phyloP scores from a whole-genome alignment of 2,797 vertebrate species.

The Acanthurus tractus region DNA sequence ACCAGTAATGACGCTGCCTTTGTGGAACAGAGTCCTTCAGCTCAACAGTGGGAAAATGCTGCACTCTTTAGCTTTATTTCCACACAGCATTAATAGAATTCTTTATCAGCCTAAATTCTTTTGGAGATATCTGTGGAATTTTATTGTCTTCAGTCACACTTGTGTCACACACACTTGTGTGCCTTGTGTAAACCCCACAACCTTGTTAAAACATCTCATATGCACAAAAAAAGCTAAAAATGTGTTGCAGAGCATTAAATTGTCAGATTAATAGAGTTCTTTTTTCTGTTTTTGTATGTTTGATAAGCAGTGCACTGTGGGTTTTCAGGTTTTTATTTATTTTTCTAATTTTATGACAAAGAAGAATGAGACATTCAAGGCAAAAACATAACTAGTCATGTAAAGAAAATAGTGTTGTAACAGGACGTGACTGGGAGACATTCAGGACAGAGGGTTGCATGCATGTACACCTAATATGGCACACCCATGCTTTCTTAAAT shows the following conservation, averaged over 20 bases:
- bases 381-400: too few relatives aligned
- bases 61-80: slow-evolving; percentile 26
- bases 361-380: too few relatives aligned
- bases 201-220: background rate
- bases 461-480: too few relatives aligned
- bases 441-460: too few relatives aligned
- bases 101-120: slow-evolving; percentile 3
- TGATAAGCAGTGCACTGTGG: too few relatives aligned
- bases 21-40: slow-evolving; percentile 25
- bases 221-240: background rate
- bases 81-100: slow-evolving; percentile 17
- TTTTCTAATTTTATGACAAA: too few relatives aligned
- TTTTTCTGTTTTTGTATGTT: background rate
- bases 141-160: background rate
- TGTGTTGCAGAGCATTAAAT: background rate
- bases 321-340: too few relatives aligned
- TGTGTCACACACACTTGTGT: too few relatives aligned
- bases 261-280: background rate
- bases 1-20: slow-evolving; percentile 18
- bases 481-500: too few relatives aligned
- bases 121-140: slow-evolving; percentile 14
- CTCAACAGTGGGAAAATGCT: slow-evolving; percentile 20
- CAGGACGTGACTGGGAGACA: too few relatives aligned
- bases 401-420: too few relatives aligned
- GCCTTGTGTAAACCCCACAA: background rate